phyloP scores from a whole-genome alignment of 2,797 vertebrate genomes.

The Sebastes flavidus region DNA sequence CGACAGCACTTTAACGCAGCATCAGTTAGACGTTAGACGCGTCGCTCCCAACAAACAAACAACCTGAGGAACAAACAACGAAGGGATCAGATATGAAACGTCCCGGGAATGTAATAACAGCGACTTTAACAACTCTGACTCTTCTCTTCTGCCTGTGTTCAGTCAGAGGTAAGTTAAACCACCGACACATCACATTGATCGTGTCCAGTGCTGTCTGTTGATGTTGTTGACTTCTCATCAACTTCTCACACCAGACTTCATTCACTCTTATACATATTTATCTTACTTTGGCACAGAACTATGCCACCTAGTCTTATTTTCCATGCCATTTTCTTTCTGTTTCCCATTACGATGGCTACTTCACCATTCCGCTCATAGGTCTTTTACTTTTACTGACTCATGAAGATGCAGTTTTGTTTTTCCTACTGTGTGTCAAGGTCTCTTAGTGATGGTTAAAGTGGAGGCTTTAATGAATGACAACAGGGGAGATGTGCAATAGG shows the following conservation, averaged over 20 bases:
- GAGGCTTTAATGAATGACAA: not conserved
- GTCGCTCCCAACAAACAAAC: not conserved
- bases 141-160: conserved; percentile 54
- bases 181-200: not conserved
- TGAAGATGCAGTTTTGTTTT: not conserved
- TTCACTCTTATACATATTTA: not conserved
- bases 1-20: conserved; percentile 56
- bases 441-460: not conserved
- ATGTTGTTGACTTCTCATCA: not conserved
- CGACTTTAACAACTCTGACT: conserved; percentile 16
- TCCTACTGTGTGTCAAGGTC: not conserved
- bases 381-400: not conserved
- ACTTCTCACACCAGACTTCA: not conserved
- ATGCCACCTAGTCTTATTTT: conserved; percentile 7
- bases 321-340: not conserved
- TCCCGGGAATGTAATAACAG: conserved; percentile 12
- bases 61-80: not conserved
- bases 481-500: not conserved
- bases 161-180: conserved; percentile 69
- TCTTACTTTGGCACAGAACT: not conserved
- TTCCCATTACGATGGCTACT: not conserved
- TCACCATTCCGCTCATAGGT: not conserved
- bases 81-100: conserved; percentile 65
- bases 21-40: not conserved
- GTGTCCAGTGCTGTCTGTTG: not conserved